Conservation (phyloP, 2,113 vertebrate genomes). For the Ochotona curzoniae region DNA sequence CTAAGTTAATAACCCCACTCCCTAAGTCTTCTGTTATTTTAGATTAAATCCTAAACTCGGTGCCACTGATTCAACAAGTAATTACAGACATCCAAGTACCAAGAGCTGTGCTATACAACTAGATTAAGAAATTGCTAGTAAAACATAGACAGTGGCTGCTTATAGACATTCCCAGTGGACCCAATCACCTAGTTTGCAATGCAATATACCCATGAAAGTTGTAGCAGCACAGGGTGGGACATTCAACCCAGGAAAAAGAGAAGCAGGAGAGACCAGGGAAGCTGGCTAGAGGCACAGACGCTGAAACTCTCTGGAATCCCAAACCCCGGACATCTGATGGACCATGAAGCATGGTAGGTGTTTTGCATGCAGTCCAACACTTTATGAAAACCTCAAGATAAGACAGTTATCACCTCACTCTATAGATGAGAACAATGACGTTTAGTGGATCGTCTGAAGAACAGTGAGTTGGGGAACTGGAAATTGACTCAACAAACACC, state of each 20-base stretch:
- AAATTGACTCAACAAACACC: background rate
- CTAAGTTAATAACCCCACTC: background rate
- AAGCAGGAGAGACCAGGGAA: background rate
- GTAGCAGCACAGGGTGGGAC: background rate
- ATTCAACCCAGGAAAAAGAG: background rate
- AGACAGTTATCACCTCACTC: background rate
- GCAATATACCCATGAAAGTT: background rate
- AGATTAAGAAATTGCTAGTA: background rate
- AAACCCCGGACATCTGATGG: background rate
- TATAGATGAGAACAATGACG: background rate
- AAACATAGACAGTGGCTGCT: background rate
- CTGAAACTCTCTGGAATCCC: background rate
- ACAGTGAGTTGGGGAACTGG: background rate
- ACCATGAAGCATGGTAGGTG: background rate
- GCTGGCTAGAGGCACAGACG: background rate
- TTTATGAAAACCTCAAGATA: background rate
- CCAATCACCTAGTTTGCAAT: background rate
- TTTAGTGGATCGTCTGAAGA: background rate
- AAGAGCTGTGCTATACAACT: background rate
- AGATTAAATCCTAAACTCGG: background rate
- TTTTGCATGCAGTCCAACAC: background rate
- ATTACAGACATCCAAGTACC: background rate
- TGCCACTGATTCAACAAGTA: background rate
- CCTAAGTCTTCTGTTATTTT: background rate
- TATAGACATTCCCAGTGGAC: background rate